phyloP scores from a whole-genome alignment of 92 coral and sea anemone species.

The Chrysogorgia sp. region DNA sequence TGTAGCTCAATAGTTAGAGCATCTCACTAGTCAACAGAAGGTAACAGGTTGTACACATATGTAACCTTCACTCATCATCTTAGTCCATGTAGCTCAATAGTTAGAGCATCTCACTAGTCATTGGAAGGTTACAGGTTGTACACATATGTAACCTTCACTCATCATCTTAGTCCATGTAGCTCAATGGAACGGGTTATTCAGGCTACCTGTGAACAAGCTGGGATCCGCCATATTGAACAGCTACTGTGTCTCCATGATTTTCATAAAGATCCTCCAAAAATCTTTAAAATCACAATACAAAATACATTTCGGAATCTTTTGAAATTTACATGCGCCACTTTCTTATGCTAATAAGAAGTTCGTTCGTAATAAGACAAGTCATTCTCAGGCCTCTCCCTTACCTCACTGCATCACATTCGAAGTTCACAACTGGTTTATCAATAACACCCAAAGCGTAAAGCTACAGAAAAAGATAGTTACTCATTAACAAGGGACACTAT shows the following conservation, averaged over 20 bases:
- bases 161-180: not conserved
- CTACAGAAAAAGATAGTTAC: constrained; percentile 44
- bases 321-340: too few species aligned
- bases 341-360: not conserved
- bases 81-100: too few species aligned
- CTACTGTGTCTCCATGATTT: constrained; percentile 94
- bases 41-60: too few species aligned
- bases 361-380: not conserved
- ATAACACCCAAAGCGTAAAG: constrained; percentile 90
- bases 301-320: too few species aligned
- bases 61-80: too few species aligned
- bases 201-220: constrained; percentile 98
- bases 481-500: not conserved
- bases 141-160: too few species aligned
- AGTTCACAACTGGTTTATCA: constrained; percentile 82
- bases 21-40: too few species aligned
- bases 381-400: too few species aligned
- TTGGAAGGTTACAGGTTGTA: too few species aligned
- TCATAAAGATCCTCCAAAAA: constrained; percentile 94
- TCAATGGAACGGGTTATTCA: too few species aligned
- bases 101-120: not conserved
- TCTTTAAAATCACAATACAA: too few species aligned
- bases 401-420: constrained; percentile 97
- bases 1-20: too few species aligned
- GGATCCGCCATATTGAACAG: constrained; percentile 96